These are phyloP conservation scores for Tyria jacobaeae DNA, from an alignment of 2,888 invertebrate species.

Conservation along the genomic window DNA sequence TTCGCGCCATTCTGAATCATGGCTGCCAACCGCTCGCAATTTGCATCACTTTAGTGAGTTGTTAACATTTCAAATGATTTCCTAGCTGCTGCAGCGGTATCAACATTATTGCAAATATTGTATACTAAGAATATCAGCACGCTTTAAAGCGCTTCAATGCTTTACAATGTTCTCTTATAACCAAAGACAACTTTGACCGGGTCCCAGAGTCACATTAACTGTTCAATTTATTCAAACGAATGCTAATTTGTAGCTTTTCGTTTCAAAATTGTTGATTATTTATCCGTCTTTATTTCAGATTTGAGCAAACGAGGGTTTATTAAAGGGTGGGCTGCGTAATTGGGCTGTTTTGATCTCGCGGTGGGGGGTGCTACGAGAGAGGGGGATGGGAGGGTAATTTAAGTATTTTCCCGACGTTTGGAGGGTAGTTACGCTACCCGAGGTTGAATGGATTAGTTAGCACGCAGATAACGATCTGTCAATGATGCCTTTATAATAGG, in stretches of 20 bases:
- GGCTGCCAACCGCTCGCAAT: conserved; percentile 80
- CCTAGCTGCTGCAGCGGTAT: conserved; percentile 62
- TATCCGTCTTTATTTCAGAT: conserved; percentile 76
- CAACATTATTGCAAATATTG: conserved; percentile 26
- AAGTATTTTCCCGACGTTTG: conserved; percentile 80
- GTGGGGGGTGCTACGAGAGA: conserved; percentile 41
- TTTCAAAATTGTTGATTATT: conserved; percentile 77
- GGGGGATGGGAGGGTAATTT: conserved; percentile 66
- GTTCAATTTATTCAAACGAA: conserved; percentile 83
- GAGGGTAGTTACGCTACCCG: conserved; percentile 67
- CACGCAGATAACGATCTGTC: conserved; percentile 74
- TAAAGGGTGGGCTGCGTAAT: conserved; percentile 79
- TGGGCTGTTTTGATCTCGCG: conserved; percentile 80
- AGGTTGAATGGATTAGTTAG: conserved; percentile 81
- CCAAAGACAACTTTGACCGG: conserved; percentile 61
- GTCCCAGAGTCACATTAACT: conserved; percentile 71
- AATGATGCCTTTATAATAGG: conserved; percentile 60
- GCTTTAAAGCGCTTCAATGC: conserved; percentile 51
- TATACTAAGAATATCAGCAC: conserved; percentile 19
- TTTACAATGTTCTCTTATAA: conserved; percentile 30
- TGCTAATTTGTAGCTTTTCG: conserved; percentile 80
- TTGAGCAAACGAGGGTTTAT: conserved; percentile 77
- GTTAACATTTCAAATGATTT: conserved; percentile 65
- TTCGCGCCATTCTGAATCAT: conserved; percentile 81
- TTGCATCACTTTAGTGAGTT: conserved; percentile 80